A percentile compares a stretch with the other conserved stretches of the same genome.
phyloP scores from a whole-genome alignment of 2,888 invertebrate genomes.

The Heliothis peltigera region DNA sequence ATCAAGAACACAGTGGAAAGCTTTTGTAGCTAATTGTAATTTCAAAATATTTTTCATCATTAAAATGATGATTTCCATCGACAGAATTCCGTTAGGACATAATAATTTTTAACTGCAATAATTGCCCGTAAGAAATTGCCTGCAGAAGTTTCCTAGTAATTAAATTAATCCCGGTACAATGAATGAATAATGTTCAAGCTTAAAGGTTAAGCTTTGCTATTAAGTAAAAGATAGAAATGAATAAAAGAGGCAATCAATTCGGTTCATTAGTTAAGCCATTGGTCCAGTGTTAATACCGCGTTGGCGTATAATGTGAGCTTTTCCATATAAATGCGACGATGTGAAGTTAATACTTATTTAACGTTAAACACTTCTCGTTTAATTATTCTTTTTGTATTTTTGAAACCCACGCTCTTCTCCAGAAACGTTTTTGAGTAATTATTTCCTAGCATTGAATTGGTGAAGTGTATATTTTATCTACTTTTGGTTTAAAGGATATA shows the following conservation, averaged over 20 bases:
- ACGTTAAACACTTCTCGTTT: constrained; percentile 17
- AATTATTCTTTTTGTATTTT: constrained; percentile 17
- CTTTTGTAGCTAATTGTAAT: neutral
- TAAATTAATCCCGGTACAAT: constrained; percentile 62
- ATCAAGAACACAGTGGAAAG: constrained; percentile 8
- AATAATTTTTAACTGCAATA: neutral
- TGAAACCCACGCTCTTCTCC: neutral
- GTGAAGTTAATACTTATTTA: constrained; percentile 41
- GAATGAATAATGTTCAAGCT: constrained; percentile 59
- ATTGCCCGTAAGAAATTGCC: constrained; percentile 27
- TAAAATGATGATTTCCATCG: neutral
- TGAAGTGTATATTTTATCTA: too few relatives aligned
- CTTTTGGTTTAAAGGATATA: too few relatives aligned
- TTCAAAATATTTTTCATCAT: neutral
- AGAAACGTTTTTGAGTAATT: neutral
- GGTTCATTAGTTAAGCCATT: constrained; percentile 59
- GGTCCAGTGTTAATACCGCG: constrained; percentile 26
- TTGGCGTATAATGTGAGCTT: constrained; percentile 41
- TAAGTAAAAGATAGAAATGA: constrained; percentile 64
- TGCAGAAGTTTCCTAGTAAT: constrained; percentile 58
- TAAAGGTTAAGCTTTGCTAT: constrained; percentile 64
- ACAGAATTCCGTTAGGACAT: neutral
- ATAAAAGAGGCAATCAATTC: constrained; percentile 67
- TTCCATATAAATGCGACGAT: constrained; percentile 46
- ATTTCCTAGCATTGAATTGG: constrained; percentile 2